phyloP scores from a whole-genome alignment of 1,140 invertebrate genomes.

The Arctopsyche grandis region DNA sequence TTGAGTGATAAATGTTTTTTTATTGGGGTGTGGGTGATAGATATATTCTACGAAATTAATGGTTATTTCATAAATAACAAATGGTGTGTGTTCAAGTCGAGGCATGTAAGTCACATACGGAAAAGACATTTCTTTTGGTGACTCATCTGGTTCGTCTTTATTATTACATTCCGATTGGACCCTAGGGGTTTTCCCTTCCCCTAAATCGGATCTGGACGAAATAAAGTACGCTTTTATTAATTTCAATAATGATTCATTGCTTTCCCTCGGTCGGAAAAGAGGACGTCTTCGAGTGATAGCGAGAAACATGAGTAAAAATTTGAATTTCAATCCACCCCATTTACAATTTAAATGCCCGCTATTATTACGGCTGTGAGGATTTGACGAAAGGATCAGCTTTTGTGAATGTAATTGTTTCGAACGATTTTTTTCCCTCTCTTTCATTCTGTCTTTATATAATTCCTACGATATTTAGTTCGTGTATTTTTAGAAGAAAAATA shows the following conservation, averaged over 20 bases:
- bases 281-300: background rate
- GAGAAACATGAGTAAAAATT: background rate
- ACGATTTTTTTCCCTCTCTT: background rate
- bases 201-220: background rate
- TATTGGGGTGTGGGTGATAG: background rate
- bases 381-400: background rate
- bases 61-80: too few species aligned
- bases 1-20: too few species aligned
- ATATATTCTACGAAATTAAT: background rate
- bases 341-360: background rate
- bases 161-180: constrained; percentile 22
- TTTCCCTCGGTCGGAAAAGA: background rate
- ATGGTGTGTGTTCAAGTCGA: too few species aligned
- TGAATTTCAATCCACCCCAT: background rate
- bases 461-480: too few species aligned
- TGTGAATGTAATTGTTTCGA: background rate
- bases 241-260: constrained; percentile 4
- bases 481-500: too few species aligned
- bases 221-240: background rate
- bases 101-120: too few species aligned
- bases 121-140: background rate
- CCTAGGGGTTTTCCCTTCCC: background rate
- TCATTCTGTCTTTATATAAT: too few species aligned
- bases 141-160: constrained; percentile 12
- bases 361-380: background rate